Conservation (phyloP, 2,888 invertebrate species). For the Allacma fusca region DNA sequence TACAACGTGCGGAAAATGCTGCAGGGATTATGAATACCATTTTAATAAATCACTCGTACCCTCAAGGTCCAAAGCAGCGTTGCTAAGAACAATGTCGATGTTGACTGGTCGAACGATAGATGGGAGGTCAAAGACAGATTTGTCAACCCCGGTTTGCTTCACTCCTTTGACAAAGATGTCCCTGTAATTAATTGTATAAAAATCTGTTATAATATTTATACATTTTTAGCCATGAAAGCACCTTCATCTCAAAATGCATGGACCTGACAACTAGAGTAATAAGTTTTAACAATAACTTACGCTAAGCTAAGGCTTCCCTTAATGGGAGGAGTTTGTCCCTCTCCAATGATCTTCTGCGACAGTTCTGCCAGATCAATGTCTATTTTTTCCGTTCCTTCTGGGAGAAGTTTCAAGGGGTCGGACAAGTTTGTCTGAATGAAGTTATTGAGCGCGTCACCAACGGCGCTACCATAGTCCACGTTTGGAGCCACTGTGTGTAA, state of each 20-base stretch:
- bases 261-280: too few relatives aligned
- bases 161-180: too few relatives aligned
- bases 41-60: constrained; percentile 2
- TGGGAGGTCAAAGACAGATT: too few relatives aligned
- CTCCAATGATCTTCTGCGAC: background rate
- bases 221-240: too few relatives aligned
- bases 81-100: constrained; percentile 9
- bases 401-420: background rate
- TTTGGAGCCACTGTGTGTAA: background rate
- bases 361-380: background rate
- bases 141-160: too few relatives aligned
- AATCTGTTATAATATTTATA: too few relatives aligned
- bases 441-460: background rate
- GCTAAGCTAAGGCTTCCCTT: background rate
- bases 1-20: too few relatives aligned
- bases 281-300: too few relatives aligned
- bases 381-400: background rate
- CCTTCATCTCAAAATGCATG: too few relatives aligned
- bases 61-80: background rate
- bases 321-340: background rate
- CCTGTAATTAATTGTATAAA: too few relatives aligned
- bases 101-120: background rate
- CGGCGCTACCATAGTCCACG: constrained; percentile 9
- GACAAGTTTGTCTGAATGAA: background rate
- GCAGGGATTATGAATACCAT: background rate